These are phyloP conservation scores for Pristionchus entomophagus DNA, from an alignment of 2,888 invertebrate species.

Conservation along the genomic window DNA sequence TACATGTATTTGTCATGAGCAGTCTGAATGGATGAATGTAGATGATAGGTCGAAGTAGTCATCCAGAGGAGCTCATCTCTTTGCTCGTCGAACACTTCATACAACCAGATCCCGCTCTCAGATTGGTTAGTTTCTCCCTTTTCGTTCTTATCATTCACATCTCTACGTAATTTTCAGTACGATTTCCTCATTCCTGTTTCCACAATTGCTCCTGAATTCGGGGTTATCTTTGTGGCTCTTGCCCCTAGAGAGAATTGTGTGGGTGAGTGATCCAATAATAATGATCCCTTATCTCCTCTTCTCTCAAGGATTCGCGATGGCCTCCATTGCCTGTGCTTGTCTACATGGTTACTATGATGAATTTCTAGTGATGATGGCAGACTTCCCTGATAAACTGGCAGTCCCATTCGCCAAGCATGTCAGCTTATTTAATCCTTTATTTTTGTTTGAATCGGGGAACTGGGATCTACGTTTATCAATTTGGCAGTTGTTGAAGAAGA, in stretches of 20 bases:
- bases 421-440: background rate
- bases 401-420: constrained; percentile 17
- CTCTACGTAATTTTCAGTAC: constrained; percentile 48
- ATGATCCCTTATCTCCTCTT: background rate
- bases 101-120: constrained; percentile 6
- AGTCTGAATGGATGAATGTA: background rate
- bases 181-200: constrained; percentile 55
- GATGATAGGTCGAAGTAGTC: constrained; percentile 44
- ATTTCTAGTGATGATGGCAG: constrained; percentile 22
- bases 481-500: background rate
- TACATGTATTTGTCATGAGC: background rate
- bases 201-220: constrained; percentile 56
- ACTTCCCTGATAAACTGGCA: constrained; percentile 38
- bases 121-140: background rate
- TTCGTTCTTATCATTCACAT: background rate
- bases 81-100: constrained; percentile 60
- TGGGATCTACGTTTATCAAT: background rate
- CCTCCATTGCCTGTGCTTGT: background rate
- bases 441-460: background rate
- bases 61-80: constrained; percentile 55
- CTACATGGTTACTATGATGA: background rate
- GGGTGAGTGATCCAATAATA: background rate
- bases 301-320: constrained; percentile 29
- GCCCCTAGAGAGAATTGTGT: constrained; percentile 53
- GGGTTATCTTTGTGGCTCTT: constrained; percentile 55